Percentiles rank a stretch among this genome's conserved stretches.
These are phyloP conservation scores for Ceyx cyanopectus DNA, from an alignment of 2,113 vertebrate genomes.

Conservation along the genomic window DNA sequence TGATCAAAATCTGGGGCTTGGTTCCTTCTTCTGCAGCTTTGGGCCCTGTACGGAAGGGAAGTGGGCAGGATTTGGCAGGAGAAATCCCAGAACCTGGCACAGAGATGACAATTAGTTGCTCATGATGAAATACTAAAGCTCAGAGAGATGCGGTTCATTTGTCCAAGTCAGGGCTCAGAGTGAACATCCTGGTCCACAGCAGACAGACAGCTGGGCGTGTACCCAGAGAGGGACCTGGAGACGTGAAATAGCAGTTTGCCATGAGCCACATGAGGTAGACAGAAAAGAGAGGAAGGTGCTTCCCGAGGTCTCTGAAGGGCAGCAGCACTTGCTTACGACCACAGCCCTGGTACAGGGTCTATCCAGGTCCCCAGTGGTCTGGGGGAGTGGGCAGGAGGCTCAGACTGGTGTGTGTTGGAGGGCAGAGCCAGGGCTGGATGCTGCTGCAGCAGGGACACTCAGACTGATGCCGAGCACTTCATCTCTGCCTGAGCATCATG, in stretches of 20 bases:
- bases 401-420: fast-evolving
- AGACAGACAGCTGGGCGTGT: not conserved
- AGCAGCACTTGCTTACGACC: not conserved
- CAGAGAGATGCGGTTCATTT: not conserved
- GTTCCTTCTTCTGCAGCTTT: not conserved
- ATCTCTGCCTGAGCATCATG: not conserved
- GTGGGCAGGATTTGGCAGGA: not conserved
- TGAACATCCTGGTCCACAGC: fast-evolving
- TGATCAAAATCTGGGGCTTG: not conserved
- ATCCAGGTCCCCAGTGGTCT: fast-evolving
- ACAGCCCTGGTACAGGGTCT: not conserved
- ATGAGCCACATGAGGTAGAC: fast-evolving
- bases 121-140: not conserved
- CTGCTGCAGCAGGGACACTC: not conserved
- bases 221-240: not conserved
- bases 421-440: not conserved
- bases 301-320: not conserved
- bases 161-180: not conserved
- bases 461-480: not conserved
- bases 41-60: not conserved
- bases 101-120: not conserved
- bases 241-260: not conserved
- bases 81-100: not conserved
- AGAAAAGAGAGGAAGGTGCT: not conserved
- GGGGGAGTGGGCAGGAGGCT: not conserved